phyloP scores from a whole-genome alignment of 2,113 vertebrate species.

The Lampris incognitus region DNA sequence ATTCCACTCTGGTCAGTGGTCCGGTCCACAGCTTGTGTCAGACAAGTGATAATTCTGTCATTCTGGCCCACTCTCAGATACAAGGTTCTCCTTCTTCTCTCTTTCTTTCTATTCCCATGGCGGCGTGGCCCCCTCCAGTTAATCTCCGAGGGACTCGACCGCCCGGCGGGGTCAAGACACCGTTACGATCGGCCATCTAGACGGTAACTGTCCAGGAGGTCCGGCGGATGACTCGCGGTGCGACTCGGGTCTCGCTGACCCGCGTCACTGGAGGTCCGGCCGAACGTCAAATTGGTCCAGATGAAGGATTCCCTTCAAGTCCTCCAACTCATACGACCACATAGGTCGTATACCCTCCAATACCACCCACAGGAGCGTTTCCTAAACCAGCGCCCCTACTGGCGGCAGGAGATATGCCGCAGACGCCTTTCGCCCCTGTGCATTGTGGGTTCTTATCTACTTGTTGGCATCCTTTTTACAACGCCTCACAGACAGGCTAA shows the following conservation, averaged over 20 bases:
- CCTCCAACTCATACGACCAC: no score
- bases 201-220: no score
- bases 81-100: not conserved
- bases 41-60: not conserved
- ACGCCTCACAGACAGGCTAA: no score
- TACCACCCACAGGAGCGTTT: no score
- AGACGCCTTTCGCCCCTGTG: no score
- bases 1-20: not conserved
- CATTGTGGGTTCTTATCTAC: no score
- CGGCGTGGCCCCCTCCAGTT: not conserved
- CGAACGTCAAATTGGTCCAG: conserved; percentile 20
- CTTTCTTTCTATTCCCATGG: conserved; percentile 6
- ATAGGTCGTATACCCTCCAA: no score
- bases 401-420: no score
- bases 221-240: conserved; percentile 28
- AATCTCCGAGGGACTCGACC: conserved; percentile 28
- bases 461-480: no score
- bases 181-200: not conserved
- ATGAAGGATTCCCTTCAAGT: conserved; percentile 18
- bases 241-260: conserved; percentile 11
- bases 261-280: conserved; percentile 6
- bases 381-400: no score
- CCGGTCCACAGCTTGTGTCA: not conserved
- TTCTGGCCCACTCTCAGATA: not conserved
- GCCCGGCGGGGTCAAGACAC: conserved; percentile 1